phyloP scores from a whole-genome alignment of 2,797 vertebrate genomes.

The Remorina albescens region DNA sequence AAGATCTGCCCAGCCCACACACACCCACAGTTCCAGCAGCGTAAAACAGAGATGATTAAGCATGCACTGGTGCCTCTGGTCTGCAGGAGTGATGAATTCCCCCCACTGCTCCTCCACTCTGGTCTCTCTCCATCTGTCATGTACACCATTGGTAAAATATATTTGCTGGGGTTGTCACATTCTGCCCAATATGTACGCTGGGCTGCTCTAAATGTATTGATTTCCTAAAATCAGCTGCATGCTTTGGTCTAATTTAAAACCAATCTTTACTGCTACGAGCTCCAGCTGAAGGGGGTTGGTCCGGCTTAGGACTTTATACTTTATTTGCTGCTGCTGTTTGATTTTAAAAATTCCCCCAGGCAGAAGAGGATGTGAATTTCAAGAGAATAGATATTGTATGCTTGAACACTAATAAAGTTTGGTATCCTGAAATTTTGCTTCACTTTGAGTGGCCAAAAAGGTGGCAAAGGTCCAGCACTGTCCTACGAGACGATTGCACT shows the following conservation, averaged over 20 bases:
- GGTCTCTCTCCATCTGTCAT: constrained; percentile 81
- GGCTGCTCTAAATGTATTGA: constrained; percentile 39
- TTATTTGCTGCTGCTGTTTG: constrained; percentile 17
- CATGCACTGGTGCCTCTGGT: constrained; percentile 67
- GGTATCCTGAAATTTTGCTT: constrained; percentile 12
- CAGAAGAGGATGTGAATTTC: too few species aligned
- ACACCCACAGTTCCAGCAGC: constrained; percentile 60
- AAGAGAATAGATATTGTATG: constrained; percentile 19
- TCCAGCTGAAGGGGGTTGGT: constrained; percentile 16
- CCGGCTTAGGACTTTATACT: background rate
- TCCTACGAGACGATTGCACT: constrained; percentile 11
- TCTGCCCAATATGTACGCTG: constrained; percentile 37
- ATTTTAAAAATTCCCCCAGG: too few species aligned
- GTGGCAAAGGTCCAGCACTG: background rate
- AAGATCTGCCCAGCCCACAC: constrained; percentile 54
- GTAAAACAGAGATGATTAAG: constrained; percentile 82
- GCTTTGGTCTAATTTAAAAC: constrained; percentile 42
- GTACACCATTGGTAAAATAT: constrained; percentile 46
- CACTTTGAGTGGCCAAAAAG: background rate
- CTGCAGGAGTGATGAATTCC: constrained; percentile 65
- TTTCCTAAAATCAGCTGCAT: constrained; percentile 48
- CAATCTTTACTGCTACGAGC: constrained; percentile 17
- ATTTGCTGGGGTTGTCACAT: constrained; percentile 51
- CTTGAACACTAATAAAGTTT: constrained; percentile 25
- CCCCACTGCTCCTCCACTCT: constrained; percentile 43